These are phyloP conservation scores for Physocephala rufipes DNA, from an alignment of 2,888 invertebrate species.

Conservation along the genomic window DNA sequence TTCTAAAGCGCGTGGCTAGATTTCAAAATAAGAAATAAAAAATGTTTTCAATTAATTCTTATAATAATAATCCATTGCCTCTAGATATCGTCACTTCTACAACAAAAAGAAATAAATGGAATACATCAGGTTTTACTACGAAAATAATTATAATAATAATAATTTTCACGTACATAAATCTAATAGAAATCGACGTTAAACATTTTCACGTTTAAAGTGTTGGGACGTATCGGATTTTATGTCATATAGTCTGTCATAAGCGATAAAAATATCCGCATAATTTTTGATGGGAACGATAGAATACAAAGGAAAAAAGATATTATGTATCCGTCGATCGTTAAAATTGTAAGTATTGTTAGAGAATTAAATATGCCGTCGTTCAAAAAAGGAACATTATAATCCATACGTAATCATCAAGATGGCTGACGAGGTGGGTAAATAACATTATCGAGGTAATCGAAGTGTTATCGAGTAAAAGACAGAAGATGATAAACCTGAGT, in stretches of 20 bases:
- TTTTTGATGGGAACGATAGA: neutral
- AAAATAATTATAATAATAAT: no score
- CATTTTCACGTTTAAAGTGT: conserved; percentile 3
- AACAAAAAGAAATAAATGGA: no score
- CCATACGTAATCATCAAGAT: neutral
- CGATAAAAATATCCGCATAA: conserved; percentile 10
- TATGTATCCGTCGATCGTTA: neutral
- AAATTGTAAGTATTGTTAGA: neutral
- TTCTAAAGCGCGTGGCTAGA: no score
- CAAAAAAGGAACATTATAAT: no score
- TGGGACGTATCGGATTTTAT: conserved; percentile 21
- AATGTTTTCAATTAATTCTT: no score
- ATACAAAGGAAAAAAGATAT: conserved; percentile 4
- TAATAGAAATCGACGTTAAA: neutral
- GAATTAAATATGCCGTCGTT: neutral
- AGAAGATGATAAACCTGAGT: neutral
- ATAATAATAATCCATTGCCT: no score
- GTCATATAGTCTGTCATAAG: no score
- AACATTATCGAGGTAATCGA: neutral
- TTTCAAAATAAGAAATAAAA: no score
- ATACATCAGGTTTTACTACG: no score
- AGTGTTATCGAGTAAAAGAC: neutral
- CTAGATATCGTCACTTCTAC: neutral
- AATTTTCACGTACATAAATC: no score
- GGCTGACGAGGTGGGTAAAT: neutral